Evolutionary conservation across 1,140 invertebrate genomes (phyloP), one percentile per base, ranked within the genome.

Genomic region (Agrypnia vestita): DNA sequence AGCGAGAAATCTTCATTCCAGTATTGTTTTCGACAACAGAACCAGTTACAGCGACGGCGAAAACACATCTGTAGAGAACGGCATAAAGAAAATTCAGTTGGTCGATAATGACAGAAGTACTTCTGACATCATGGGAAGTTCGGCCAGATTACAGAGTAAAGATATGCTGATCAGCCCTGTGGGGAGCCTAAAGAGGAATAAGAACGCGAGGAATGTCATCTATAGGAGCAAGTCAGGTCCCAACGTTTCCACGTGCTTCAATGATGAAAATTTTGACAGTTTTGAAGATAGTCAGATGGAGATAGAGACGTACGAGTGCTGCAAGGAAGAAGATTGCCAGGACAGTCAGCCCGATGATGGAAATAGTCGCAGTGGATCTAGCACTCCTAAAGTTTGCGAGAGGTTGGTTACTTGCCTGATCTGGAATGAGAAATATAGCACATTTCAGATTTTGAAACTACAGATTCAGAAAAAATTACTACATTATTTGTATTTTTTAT

Each of bases 41-140:
- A 61, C 71, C 0, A 76, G 77, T 46, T 80, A 83, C 49, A 80
- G 81, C 53, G 81, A 83, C 21, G 72, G 76, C 11, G 81, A 83
- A 53, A 79, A 82, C 15, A 56, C 67, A 9, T 12, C 43, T 8
- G 59, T 82, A 0, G 77, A 79, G 44, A 79, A 80, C n/a, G 71
- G 49, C 3, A 47, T 83, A 4, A 82, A 77, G 55, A 76, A 80
- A 44, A 67, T 76, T 56, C 21, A 80, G 4, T 88, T 88, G 19
- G 74, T 88, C 67, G 87, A 89, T 84, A 82, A 89, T 78, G 25
- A 35, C 6, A 86, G 88, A 78, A 86, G 87, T 55, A 84, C 35
- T 59, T 85, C 80, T 86, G 87, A 79, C 86, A 88, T 82, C 86
- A 88, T 87, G 86, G 88, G 82, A 86, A 87, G 80, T 88, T 86